Base-by-base conservation (phyloP, 2,797 vertebrate species). In the Thunnus albacares region DNA sequence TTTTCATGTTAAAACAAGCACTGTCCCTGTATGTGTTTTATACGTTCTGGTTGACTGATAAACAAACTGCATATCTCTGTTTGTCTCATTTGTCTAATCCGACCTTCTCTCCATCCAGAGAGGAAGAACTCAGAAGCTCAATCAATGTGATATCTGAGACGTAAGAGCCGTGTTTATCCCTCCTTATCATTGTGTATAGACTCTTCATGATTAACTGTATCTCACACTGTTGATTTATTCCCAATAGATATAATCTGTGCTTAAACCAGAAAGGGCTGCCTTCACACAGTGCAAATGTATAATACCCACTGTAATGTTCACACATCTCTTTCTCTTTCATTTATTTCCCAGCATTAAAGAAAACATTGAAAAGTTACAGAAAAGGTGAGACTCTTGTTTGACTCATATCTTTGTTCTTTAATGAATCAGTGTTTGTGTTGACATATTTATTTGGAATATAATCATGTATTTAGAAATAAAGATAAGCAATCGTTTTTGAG, bases 341-440 rank as follows among this genome's bases (percentile, higher is more conserved):
- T 90, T 53, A 12, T 55, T 83, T 88, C 75, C 45, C 85, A 96
- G 96, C 75, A 86, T 97, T 59, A 96, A 96, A 88, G 92, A 92
- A 89, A 96, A 88, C 77, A 90, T 95, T 51, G 83, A 91, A 70
- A 96, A 93, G 84, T 45, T 96, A 5, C 91, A 90, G 76, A 92
- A 93, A 82, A 94, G 92, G 95, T 96, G 90, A 93, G 85, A 11
- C 28, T 71, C 1, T 47, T 69, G 15, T 28, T 77, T 0, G 0
- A 11, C 6, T 79, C n/a, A 28, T 62, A 22, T 33, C 77, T 1
- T 51, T 52, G 8, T 59, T 51, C 9, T 63, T 12, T 52, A 63
- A 51, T 0, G 0, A 12, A 20, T 60, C 5, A 56, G 5, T 0
- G 0, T 59, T 45, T 52, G 41, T 59, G 26, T 63, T 43, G 13